Evolutionary conservation across 1,140 invertebrate species (phyloP), one percentile per base, ranked within the genome.

Genomic region (Caenorhabditis briggsae): DNA sequence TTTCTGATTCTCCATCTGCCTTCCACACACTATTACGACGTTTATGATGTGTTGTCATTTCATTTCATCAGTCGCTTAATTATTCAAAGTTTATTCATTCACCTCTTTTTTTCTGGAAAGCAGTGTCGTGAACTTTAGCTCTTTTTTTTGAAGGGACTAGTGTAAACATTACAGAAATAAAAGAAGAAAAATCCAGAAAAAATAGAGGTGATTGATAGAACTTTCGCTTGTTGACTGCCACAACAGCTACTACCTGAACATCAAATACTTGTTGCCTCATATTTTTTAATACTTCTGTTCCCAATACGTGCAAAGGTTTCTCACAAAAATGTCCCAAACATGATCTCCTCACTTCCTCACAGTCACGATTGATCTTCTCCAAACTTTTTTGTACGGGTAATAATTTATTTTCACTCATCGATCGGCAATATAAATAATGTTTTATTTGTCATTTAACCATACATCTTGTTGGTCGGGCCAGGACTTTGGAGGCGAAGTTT

Each of bases 1-100:
- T 78, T 78, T 61, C n/a, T 20, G 46, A 18, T 70, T 6, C 1
- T 23, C 16, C 64, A 70, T 43, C 64, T 46, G 41, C 20, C 41
- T 61, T 61, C 20, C 23, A 25, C 59, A 61, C 59, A 61, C 59
- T 61, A 61, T 61, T 25, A 12, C 64, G 64, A 46, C 46, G 70
- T 11, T 50, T 48, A 48, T 78, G 43, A 78, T 78, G 70, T 78
- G 25, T 78, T 53, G 50, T 50, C 12, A 53, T 48, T 78, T 50
- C 12, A 53, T 48, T 46, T 70, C 64, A 78, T 53, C 46, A 20
- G n/a, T 70, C 65, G 65, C 33, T 12, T 78, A 78, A 78, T 70
- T 78, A 78, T 78, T 78, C 70, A 78, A 78, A 78, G 46, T 78
- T n/a, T 78, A 78, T 78, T 78, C 70, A 78, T 78, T 50, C 70